Base-by-base conservation (phyloP, 2,888 invertebrate genomes). In the Dendrolimus houi region DNA sequence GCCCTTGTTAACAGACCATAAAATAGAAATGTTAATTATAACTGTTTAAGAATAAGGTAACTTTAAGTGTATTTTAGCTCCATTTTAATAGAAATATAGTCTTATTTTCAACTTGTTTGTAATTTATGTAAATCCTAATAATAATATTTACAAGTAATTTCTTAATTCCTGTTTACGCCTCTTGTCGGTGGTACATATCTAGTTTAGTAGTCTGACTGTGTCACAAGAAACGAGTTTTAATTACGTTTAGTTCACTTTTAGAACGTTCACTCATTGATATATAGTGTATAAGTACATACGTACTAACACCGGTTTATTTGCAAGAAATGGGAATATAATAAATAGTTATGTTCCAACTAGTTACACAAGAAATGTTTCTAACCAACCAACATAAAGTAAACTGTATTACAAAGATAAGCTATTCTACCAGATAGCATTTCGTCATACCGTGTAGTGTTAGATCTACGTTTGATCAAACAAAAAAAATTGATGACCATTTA, bases 201-300 rank as follows among this genome's bases (percentile, higher is more conserved):
- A 57, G 63, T 63, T 60, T 55, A 59, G 41, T 53, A 57, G 47
- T 52, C 53, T 54, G 55, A 47, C 56, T 54, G 62, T 60, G 61
- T 62, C 61, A 62, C 52, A 58, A 58, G 58, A 42, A 58, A 56
- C 58, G 13, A 58, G 58, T 58, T 58, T 55, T 58, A 56, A 53
- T 55, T 47, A 53, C 17, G 47, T 53, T 42, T 55, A 55, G 55
- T 58, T 56, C 54, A 58, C 54, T 40, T 52, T 52, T 53, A 54
- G 14, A 58, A 13, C 58, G 52, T 54, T 52, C 54, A 56, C 55
- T 58, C 29, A 47, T 12, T 47, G 47, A 47, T 47, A 47, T 47
- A 47, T 47, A 47, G 47, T 47, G 12, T 47, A 47, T 47, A 47
- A 47, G 47, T 29, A 29, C 29, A 6, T 29, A 12, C 47, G 2